Percentiles rank a stretch among this genome's conserved stretches.
Evolutionary conservation across 2,797 vertebrate genomes (phyloP).

Genomic region (Hypotaenidia philippensis): DNA sequence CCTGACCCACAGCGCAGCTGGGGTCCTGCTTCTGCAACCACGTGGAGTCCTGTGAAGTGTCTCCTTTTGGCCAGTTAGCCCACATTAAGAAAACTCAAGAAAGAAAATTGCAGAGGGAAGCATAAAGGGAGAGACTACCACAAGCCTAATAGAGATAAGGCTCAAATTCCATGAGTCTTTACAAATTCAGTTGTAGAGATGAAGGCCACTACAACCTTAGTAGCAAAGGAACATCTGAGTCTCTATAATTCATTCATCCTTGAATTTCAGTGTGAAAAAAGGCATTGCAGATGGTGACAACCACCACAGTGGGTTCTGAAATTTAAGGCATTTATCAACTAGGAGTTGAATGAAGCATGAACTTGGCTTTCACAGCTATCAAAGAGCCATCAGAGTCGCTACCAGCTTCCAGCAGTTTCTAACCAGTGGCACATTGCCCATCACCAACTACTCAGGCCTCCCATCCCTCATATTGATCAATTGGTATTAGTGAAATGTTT

Average conservation of each 20-base stretch:
- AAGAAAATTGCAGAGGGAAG: not conserved
- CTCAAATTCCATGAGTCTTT: not conserved
- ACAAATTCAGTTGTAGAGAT: not conserved
- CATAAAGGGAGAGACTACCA: not conserved
- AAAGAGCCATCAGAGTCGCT: not conserved
- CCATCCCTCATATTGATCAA: not conserved
- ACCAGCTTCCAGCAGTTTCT: not conserved
- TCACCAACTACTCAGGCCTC: not conserved
- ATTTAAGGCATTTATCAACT: not conserved
- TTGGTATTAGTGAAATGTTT: not conserved
- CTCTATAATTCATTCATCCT: not conserved
- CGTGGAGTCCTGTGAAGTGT: accelerated
- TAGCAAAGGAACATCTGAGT: not conserved
- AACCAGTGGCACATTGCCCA: not conserved
- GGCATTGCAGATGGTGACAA: not conserved
- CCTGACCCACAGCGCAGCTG: not conserved
- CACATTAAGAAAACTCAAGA: not conserved
- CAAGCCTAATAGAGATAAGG: not conserved
- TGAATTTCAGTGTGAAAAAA: not conserved
- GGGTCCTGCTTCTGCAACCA: not conserved
- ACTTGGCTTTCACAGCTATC: not conserved
- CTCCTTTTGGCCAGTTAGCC: not conserved
- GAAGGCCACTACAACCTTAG: not conserved
- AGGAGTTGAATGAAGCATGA: not conserved
- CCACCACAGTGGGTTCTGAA: not conserved